These are phyloP conservation scores for Linurgus olivaceus DNA, from an alignment of 2,797 vertebrate species.

Conservation along the genomic window DNA sequence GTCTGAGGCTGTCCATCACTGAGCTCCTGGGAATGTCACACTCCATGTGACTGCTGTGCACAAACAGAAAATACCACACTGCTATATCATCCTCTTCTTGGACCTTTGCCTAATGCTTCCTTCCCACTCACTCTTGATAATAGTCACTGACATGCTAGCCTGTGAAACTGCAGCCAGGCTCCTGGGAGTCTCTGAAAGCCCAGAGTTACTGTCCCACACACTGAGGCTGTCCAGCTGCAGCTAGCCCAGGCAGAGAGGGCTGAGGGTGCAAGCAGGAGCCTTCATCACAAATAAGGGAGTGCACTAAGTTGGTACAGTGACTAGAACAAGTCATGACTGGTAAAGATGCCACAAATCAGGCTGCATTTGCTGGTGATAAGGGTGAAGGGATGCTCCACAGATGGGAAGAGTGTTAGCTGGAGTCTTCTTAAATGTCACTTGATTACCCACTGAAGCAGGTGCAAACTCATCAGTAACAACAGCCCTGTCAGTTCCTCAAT, in stretches of 20 bases:
- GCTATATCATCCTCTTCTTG: slow-evolving; percentile 10
- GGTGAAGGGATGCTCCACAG: background rate
- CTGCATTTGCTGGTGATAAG: background rate
- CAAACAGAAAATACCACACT: slow-evolving; percentile 30
- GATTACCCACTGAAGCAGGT: background rate
- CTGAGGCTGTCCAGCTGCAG: background rate
- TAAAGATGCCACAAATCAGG: background rate
- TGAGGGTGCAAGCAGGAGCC: background rate
- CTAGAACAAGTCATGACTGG: background rate
- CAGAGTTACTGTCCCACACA: background rate
- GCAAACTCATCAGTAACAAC: background rate
- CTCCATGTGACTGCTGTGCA: background rate
- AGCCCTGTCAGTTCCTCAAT: background rate
- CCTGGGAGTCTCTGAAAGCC: background rate
- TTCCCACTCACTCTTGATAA: slow-evolving; percentile 25
- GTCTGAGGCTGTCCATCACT: background rate
- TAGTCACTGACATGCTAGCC: background rate
- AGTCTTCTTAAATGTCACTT: background rate
- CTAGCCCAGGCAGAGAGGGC: background rate
- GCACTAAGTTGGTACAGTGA: background rate
- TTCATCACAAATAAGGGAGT: background rate
- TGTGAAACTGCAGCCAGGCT: background rate
- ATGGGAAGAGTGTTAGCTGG: background rate
- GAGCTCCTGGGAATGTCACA: slow-evolving; percentile 30
- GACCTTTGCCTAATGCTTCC: slow-evolving; percentile 17